These are phyloP conservation scores for Drosophila quadrilineata DNA, from an alignment of 1,140 invertebrate species.

Conservation along the genomic window DNA sequence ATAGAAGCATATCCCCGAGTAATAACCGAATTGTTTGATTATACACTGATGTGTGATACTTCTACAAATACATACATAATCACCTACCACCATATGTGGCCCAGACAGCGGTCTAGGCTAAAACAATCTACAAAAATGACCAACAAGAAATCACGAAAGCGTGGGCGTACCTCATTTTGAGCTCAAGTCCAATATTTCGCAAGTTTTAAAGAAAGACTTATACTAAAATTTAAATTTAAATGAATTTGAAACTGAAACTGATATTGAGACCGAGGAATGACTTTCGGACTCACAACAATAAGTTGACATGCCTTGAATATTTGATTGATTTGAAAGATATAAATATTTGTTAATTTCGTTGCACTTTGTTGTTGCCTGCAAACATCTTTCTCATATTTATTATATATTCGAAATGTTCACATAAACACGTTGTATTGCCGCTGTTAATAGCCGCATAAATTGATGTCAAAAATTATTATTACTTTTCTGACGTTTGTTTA, in stretches of 20 bases:
- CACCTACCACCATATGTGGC: too few species aligned
- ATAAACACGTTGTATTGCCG: constrained; percentile 76
- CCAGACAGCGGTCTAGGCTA: too few species aligned
- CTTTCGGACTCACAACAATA: neutral
- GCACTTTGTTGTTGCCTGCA: constrained; percentile 7
- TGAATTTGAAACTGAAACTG: neutral
- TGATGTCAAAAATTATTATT: constrained; percentile 72
- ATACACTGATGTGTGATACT: too few species aligned
- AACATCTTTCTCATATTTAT: constrained; percentile 18
- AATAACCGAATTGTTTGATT: too few species aligned
- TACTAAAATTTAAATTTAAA: constrained; percentile 32
- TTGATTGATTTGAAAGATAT: constrained; percentile 72
- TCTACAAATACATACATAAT: too few species aligned
- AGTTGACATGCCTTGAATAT: constrained; percentile 67
- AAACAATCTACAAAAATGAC: too few species aligned
- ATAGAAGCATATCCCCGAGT: too few species aligned
- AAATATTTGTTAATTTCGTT: constrained; percentile 64
- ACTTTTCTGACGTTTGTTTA: constrained; percentile 60
- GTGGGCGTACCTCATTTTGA: too few species aligned
- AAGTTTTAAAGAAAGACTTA: too few species aligned
- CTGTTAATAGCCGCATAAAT: constrained; percentile 78
- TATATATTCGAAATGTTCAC: constrained; percentile 62
- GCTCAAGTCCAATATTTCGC: too few species aligned
- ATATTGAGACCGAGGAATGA: constrained; percentile 5
- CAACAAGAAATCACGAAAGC: too few species aligned